Evolutionary conservation across 2,888 invertebrate genomes (phyloP).

Genomic region (Cephus pygmeus): DNA sequence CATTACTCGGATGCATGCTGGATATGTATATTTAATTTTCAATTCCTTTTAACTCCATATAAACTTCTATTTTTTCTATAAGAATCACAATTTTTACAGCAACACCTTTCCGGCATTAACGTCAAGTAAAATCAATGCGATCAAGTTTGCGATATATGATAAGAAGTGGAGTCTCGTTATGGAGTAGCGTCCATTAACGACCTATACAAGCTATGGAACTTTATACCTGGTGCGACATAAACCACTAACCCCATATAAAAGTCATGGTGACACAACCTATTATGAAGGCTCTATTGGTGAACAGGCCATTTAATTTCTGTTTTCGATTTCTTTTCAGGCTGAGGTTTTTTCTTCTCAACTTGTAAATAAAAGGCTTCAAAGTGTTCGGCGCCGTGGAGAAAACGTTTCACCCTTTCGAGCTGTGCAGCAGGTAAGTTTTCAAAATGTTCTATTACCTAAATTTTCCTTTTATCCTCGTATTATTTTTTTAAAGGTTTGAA

Average conservation of each 20-base stretch:
- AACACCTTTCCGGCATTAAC: neutral
- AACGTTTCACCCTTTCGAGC: constrained; percentile 73
- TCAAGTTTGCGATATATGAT: neutral
- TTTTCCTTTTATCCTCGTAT: neutral
- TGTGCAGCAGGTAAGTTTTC: constrained; percentile 70
- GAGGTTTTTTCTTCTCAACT: constrained; percentile 63
- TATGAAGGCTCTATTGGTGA: constrained; percentile 22
- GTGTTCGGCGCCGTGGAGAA: constrained; percentile 76
- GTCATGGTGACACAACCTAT: constrained; percentile 28
- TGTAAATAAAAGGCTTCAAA: constrained; percentile 73
- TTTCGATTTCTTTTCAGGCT: constrained; percentile 67
- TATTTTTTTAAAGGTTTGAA: neutral
- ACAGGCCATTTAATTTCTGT: constrained; percentile 27
- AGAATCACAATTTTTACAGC: neutral
- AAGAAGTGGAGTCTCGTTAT: constrained; percentile 23
- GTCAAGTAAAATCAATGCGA: neutral
- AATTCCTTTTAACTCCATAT: neutral
- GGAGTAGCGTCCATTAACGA: constrained; percentile 50
- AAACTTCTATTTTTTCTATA: neutral
- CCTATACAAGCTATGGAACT: constrained; percentile 52
- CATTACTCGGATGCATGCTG: neutral
- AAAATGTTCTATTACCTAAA: constrained; percentile 27
- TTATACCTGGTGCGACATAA: constrained; percentile 60
- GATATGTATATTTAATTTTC: neutral
- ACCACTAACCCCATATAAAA: constrained; percentile 49